Evolutionary conservation across 2,888 invertebrate genomes (phyloP).

Genomic region (Steinernema hermaphroditum): DNA sequence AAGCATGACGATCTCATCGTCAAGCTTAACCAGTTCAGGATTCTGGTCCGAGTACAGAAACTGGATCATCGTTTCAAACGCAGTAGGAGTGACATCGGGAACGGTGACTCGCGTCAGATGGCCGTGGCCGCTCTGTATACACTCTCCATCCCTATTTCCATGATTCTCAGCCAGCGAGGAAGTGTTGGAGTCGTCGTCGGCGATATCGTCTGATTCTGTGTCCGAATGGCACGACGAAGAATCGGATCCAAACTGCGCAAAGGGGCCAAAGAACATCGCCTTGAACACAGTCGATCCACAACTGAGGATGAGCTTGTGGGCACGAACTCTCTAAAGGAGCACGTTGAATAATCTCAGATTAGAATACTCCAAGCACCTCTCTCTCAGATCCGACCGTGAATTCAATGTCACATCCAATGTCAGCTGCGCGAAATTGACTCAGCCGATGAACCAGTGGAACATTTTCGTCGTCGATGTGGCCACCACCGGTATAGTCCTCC

Average conservation of each 20-base stretch:
- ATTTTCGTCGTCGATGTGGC: background rate
- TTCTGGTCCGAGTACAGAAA: slow-evolving; percentile 23
- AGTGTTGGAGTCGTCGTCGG: slow-evolving; percentile 25
- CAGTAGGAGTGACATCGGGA: slow-evolving; percentile 45
- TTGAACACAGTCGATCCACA: slow-evolving; percentile 46
- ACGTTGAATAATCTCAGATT: background rate
- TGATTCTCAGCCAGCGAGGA: slow-evolving; percentile 18
- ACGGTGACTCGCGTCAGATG: slow-evolving; percentile 40
- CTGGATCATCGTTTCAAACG: slow-evolving; percentile 42
- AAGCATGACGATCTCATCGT: slow-evolving; percentile 50
- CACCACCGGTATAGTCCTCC: background rate
- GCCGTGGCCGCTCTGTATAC: slow-evolving; percentile 5
- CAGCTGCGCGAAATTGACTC: slow-evolving; percentile 44
- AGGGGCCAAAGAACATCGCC: slow-evolving; percentile 49
- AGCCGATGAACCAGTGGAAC: slow-evolving; percentile 42
- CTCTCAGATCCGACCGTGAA: slow-evolving; percentile 49
- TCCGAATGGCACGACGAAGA: slow-evolving; percentile 17
- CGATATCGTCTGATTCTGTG: slow-evolving; percentile 23
- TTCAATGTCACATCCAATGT: slow-evolving; percentile 48
- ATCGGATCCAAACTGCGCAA: background rate
- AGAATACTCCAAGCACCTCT: slow-evolving; percentile 35
- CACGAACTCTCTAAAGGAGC: slow-evolving; percentile 40
- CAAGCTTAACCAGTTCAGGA: slow-evolving; percentile 35
- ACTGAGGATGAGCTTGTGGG: slow-evolving; percentile 47
- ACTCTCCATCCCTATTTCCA: background rate